phyloP scores from a whole-genome alignment of 2,797 vertebrate genomes.

The Artibeus jamaicensis region DNA sequence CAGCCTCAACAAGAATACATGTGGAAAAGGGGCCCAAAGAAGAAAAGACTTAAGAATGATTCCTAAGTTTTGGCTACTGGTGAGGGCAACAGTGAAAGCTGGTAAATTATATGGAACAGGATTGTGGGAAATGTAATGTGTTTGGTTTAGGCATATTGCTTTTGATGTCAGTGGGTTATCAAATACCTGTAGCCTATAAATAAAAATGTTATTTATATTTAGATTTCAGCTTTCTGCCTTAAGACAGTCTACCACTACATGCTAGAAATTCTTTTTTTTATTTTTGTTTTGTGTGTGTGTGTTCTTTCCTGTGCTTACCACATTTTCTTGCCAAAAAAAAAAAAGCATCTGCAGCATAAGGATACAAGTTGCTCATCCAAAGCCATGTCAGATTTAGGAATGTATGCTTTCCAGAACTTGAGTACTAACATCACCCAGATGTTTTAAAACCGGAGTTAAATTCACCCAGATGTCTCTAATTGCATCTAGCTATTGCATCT shows the following conservation, averaged over 20 bases:
- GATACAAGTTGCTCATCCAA: constrained; percentile 41
- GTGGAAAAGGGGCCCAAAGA: neutral
- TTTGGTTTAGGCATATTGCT: neutral
- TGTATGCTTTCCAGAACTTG: constrained; percentile 56
- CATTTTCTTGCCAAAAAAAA: constrained; percentile 34
- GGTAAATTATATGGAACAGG: neutral
- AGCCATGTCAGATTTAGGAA: constrained; percentile 31
- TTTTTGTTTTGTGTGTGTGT: no score
- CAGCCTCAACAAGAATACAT: neutral
- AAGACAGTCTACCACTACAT: neutral
- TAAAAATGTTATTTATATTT: neutral
- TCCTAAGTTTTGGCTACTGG: neutral
- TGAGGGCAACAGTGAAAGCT: neutral
- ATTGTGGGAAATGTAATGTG: neutral
- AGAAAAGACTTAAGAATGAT: neutral
- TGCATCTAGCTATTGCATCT: constrained; percentile 41
- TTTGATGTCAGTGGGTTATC: neutral
- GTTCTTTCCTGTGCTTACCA: constrained; percentile 38
- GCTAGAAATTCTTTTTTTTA: constrained; percentile 4
- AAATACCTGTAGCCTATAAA: neutral
- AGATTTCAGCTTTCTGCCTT: neutral
- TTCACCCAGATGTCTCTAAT: constrained; percentile 68
- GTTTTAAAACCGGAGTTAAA: constrained; percentile 67
- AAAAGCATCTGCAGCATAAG: constrained; percentile 51
- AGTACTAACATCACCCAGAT: constrained; percentile 64